Percentiles rank a stretch among this genome's conserved stretches.
These are phyloP conservation scores for Tenualosa thibaudeaui DNA, from an alignment of 2,797 vertebrate genomes.

Conservation along the genomic window DNA sequence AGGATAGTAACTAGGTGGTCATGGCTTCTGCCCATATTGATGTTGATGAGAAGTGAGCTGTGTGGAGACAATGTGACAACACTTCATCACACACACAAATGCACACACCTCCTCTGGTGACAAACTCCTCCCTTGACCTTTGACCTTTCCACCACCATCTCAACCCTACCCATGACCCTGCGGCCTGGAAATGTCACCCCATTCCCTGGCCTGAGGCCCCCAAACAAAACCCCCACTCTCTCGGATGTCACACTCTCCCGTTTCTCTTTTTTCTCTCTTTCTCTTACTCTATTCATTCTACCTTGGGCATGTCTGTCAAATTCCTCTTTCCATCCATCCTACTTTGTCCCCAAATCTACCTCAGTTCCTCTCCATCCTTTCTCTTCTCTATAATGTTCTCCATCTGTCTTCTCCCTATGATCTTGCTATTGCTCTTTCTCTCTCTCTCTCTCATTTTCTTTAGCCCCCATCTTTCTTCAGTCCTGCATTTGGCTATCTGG, in stretches of 20 bases:
- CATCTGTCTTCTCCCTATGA: background rate
- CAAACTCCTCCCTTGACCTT: background rate
- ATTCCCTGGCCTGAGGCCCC: background rate
- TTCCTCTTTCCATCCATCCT: background rate
- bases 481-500: background rate
- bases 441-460: background rate
- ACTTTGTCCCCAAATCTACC: no score
- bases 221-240: background rate
- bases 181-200: constrained; percentile 20
- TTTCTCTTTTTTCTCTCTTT: background rate
- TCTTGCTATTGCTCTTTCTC: background rate
- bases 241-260: background rate
- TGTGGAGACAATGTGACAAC: background rate
- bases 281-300: background rate
- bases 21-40: background rate
- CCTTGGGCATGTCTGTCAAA: no score
- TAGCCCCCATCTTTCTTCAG: background rate
- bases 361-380: background rate
- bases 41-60: background rate
- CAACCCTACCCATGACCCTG: background rate
- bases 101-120: background rate
- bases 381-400: background rate
- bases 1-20: background rate
- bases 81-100: background rate
- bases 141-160: background rate